Percentiles rank a stretch among this genome's conserved stretches.
These are phyloP conservation scores for Reinhardtius hippoglossoides DNA, from an alignment of 2,113 vertebrate species.

Conservation along the genomic window DNA sequence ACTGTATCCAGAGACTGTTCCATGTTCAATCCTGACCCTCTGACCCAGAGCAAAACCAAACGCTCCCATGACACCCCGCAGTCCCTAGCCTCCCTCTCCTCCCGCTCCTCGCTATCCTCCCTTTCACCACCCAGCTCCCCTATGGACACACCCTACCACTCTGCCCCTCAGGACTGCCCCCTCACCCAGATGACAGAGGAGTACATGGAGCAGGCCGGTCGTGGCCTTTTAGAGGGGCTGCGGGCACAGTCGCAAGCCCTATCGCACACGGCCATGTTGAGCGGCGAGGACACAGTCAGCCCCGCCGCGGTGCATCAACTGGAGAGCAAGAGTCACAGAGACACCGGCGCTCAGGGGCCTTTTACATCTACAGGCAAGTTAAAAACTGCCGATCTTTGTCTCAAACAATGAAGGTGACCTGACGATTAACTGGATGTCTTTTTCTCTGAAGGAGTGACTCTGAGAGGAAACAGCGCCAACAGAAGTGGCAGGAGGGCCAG, in stretches of 20 bases:
- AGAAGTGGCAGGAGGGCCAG: slow-evolving; percentile 88
- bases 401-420: neutral
- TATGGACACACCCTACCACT: slow-evolving; percentile 93
- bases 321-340: slow-evolving; percentile 86
- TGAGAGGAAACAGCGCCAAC: slow-evolving; percentile 89
- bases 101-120: slow-evolving; percentile 94
- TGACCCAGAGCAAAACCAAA: slow-evolving; percentile 83
- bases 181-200: slow-evolving; percentile 91
- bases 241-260: slow-evolving; percentile 76
- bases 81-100: slow-evolving; percentile 94
- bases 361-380: slow-evolving; percentile 84
- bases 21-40: slow-evolving; percentile 72
- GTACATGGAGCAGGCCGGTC: slow-evolving; percentile 90
- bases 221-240: slow-evolving; percentile 88
- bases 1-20: slow-evolving; percentile 82
- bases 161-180: slow-evolving; percentile 90
- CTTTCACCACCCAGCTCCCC: slow-evolving; percentile 96
- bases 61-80: slow-evolving; percentile 93
- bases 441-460: slow-evolving; percentile 85
- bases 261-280: slow-evolving; percentile 64
- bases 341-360: slow-evolving; percentile 80
- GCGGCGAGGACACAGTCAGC: slow-evolving; percentile 76
- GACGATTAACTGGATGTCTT: neutral
- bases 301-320: slow-evolving; percentile 68
- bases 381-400: neutral